Evolutionary conservation across 1,140 invertebrate genomes (phyloP), one percentile per base, ranked within the genome.

Genomic region (Parapsyche elsis): DNA sequence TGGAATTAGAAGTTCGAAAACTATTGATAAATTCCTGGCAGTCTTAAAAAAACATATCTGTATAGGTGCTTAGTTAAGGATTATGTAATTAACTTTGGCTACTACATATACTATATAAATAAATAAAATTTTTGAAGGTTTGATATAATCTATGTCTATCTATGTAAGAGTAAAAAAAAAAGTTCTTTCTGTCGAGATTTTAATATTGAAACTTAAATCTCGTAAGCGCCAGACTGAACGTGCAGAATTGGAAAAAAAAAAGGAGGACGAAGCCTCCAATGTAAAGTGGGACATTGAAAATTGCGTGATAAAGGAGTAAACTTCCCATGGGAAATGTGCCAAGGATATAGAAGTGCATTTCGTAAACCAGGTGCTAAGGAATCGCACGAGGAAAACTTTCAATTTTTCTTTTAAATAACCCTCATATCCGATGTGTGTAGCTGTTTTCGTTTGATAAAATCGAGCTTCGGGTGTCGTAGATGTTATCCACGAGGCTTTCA

Each of bases 321-420:
- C 30, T 24, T 24, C 81, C 71, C 81, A n/a, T 49, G 81, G 79
- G 81, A 82, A 82, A 82, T 82, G 76, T 45, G 53, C 30, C 46
- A 24, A 57, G 24, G 73, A 49, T 75, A 59, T 59, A 57, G 30
- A 49, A 80, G 61, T 82, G 81, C 79, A 80, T 80, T 70, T 59
- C 46, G 30, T 44, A 67, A 26, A 71, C 74, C 59, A 74, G 78
- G 78, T 82, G 78, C 64, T 49, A 76, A 71, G 57, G 76, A 64
- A 81, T 79, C 14, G 81, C 67, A 76, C 70, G 19, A 61, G 73
- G 67, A 67, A 78, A 80, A 82, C 78, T 82, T 82, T 82, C 81
- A 82, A 82, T 82, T 82, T 82, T 71, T 74, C 49, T 2, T 14
- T 38, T 38, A 38, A 38, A 38, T 38, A 38, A 38, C 30, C 7